These are phyloP conservation scores for Schizaphis graminum DNA, from an alignment of 2,888 invertebrate species.

Conservation along the genomic window DNA sequence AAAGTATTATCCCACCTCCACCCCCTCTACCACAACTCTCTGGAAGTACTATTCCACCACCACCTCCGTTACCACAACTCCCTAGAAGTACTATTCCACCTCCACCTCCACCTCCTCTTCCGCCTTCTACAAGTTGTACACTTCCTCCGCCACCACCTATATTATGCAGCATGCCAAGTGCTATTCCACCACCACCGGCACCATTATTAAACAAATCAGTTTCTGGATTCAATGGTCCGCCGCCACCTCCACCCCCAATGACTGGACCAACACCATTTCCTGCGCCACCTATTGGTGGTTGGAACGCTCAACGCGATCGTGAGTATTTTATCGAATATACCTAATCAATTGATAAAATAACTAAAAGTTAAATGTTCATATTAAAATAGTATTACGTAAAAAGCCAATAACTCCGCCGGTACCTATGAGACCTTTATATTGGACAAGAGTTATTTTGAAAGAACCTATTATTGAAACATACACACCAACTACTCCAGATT, in stretches of 20 bases:
- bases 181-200: slow-evolving; percentile 71
- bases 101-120: slow-evolving; percentile 71
- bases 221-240: slow-evolving; percentile 71
- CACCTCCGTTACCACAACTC: slow-evolving; percentile 70
- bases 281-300: slow-evolving; percentile 86
- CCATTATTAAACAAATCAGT: slow-evolving; percentile 70
- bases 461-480: slow-evolving; percentile 69
- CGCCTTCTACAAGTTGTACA: slow-evolving; percentile 70
- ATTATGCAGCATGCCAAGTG: slow-evolving; percentile 70
- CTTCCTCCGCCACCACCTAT: slow-evolving; percentile 72
- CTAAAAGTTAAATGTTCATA: not conserved
- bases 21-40: slow-evolving; percentile 69
- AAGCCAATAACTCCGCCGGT: slow-evolving; percentile 85
- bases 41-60: slow-evolving; percentile 70
- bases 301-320: slow-evolving; percentile 84
- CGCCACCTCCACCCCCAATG: slow-evolving; percentile 71
- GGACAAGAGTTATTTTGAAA: slow-evolving; percentile 87
- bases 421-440: slow-evolving; percentile 96
- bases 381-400: slow-evolving; percentile 80
- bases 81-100: slow-evolving; percentile 70
- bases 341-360: not conserved
- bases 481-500: slow-evolving; percentile 70
- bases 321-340: slow-evolving; percentile 71
- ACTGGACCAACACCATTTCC: slow-evolving; percentile 80
- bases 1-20: slow-evolving; percentile 67